Percentiles rank a stretch among this genome's conserved stretches.
Evolutionary conservation across 2,888 invertebrate species (phyloP).

Genomic region (Pocota personata): DNA sequence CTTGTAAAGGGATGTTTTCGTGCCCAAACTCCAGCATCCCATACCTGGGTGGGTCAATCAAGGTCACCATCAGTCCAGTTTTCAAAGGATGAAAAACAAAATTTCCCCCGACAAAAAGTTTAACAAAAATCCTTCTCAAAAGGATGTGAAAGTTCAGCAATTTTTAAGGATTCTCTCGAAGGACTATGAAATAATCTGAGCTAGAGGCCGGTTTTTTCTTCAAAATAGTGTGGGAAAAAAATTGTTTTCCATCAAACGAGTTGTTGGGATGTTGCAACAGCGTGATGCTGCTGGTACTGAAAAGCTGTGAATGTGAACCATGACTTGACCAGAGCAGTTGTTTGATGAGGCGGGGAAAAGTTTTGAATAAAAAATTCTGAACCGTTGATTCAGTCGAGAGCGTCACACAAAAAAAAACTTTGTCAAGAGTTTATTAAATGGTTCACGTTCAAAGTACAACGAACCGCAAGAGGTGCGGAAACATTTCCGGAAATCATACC

Average conservation of each 20-base stretch:
- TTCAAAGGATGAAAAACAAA: neutral
- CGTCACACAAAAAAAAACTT: conserved; percentile 1
- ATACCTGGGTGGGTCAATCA: conserved; percentile 55
- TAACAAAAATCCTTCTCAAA: conserved; percentile 29
- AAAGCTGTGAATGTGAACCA: conserved; percentile 56
- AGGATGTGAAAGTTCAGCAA: conserved; percentile 67
- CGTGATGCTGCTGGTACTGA: conserved; percentile 37
- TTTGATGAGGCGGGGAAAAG: conserved; percentile 3
- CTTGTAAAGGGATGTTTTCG: too few species aligned
- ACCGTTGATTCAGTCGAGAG: conserved; percentile 38
- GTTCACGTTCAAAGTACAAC: neutral
- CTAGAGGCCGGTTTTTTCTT: conserved; percentile 45
- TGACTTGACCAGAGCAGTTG: conserved; percentile 25
- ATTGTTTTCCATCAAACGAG: conserved; percentile 16
- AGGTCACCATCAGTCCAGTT: conserved; percentile 68
- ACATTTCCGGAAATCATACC: neutral
- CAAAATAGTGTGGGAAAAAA: conserved; percentile 60
- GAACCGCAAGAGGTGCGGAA: neutral
- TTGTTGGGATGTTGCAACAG: conserved; percentile 11
- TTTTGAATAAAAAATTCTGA: conserved; percentile 5
- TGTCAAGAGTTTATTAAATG: neutral
- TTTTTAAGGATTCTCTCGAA: conserved; percentile 49
- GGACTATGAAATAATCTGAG: conserved; percentile 40
- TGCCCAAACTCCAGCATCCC: conserved; percentile 70
- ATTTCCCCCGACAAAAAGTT: conserved; percentile 14